phyloP scores from a whole-genome alignment of 2,113 vertebrate genomes.

The Albula goreensis region DNA sequence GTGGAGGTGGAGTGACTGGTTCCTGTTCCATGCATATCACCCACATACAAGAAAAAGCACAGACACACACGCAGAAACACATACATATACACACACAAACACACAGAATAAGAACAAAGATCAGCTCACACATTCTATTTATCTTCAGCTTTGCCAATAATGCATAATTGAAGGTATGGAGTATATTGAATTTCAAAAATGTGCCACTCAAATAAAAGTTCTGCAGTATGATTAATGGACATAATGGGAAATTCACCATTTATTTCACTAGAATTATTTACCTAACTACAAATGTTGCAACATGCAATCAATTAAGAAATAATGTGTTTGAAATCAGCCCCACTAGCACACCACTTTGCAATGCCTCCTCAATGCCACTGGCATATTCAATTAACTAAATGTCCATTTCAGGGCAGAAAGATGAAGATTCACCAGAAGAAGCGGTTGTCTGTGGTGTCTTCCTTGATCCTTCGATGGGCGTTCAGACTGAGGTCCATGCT shows the following conservation, averaged over 20 bases:
- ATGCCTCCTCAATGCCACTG: too few relatives aligned
- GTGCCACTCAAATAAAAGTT: too few relatives aligned
- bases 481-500: constrained; percentile 94
- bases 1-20: constrained; percentile 93
- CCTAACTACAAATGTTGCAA: too few relatives aligned
- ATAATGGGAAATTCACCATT: too few relatives aligned
- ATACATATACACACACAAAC: not conserved
- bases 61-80: not conserved
- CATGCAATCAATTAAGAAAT: not conserved
- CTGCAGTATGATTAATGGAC: too few relatives aligned
- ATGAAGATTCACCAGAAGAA: constrained; percentile 92
- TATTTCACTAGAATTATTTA: too few relatives aligned
- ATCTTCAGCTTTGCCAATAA: too few relatives aligned
- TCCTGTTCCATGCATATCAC: constrained; percentile 68
- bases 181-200: too few relatives aligned
- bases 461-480: constrained; percentile 86
- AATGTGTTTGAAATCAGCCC: not conserved
- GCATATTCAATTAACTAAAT: too few relatives aligned
- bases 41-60: not conserved
- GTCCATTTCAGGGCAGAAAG: too few relatives aligned
- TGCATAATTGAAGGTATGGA: too few relatives aligned
- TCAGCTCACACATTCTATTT: not conserved
- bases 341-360: not conserved
- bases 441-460: constrained; percentile 90
- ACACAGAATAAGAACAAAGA: not conserved